phyloP scores from a whole-genome alignment of 2,113 vertebrate genomes.

The Seriola dumerili region DNA sequence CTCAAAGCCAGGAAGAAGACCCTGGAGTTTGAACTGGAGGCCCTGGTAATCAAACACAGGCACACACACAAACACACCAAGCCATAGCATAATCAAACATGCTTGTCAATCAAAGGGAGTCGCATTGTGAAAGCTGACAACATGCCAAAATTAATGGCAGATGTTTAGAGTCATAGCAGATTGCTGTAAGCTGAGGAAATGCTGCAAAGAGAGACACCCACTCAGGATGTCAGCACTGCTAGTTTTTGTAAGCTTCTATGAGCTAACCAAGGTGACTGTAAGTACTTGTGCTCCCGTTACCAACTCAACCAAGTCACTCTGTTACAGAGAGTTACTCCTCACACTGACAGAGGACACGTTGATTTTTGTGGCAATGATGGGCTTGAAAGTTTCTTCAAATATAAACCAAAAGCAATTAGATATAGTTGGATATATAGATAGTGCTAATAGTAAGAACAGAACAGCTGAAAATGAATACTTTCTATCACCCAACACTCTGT shows the following conservation, averaged over 20 bases:
- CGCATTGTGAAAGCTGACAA: not conserved
- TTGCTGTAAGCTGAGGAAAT: not conserved
- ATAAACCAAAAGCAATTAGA: not conserved
- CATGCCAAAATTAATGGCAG: no score
- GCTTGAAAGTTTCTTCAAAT: no score
- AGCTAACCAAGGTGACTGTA: not conserved
- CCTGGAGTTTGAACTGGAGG: slow-evolving; percentile 97
- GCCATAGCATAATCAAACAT: not conserved
- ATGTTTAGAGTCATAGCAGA: not conserved
- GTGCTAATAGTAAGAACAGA: not conserved
- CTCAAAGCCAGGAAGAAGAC: slow-evolving; percentile 98
- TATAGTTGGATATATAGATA: no score
- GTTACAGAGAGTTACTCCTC: not conserved
- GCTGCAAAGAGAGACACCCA: not conserved
- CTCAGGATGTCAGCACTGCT: no score
- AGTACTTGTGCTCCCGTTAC: not conserved
- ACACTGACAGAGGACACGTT: not conserved
- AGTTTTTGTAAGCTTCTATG: no score
- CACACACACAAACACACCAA: not conserved
- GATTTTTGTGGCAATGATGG: no score
- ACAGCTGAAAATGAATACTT: not conserved
- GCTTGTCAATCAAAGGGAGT: not conserved
- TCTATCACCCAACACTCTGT: not conserved
- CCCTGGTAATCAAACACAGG: slow-evolving; percentile 84
- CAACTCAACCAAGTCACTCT: not conserved